Evolutionary conservation across 2,113 vertebrate species (phyloP), one percentile per base, ranked within the genome.

Genomic region (Grantiella picta): DNA sequence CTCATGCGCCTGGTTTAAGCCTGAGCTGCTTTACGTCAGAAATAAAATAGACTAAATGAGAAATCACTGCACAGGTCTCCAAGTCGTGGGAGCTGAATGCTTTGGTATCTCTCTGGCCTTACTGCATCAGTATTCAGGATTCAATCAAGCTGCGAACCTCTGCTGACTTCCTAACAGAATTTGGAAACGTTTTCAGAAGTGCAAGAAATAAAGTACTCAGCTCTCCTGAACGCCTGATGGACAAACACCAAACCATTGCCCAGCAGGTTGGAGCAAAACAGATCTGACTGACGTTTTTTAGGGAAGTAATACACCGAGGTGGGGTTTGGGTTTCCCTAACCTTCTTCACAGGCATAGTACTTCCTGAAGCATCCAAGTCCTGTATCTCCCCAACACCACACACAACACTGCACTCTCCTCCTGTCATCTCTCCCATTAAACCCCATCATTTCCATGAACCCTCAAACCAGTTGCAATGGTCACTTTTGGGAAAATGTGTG

Each of bases 41-140:
- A 94, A 93, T 60, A 57, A 95, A 89, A 94, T 3, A 36, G 36
- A 18, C 73, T 79, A 64, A 84, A 68, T 61, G n/a, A 57, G 50
- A 89, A 95, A 66, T 82, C 54, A 45, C 75, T 77, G 68, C 44
- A 95, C 72, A 89, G 28, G 38, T 82, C 79, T 93, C 59, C 60
- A 77, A 61, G 33, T 38, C 53, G 20, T 61, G 27, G 71, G 56
- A 76, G 40, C 73, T 65, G 45, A 85, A 71, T 15, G 50, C 22
- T 82, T 72, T 64, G 27, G 13, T 85, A 56, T 66, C n/a, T 88
- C 38, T 68, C 36, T 91, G 54, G 54, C 44, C 68, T 93, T 73
- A 79, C 71, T 56, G 42, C 38, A 63, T 52, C 49, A 28, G 17
- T 70, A 86, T 54, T 75, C 24, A 36, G 72, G 45, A 89, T 80